Evolutionary conservation across 2,888 invertebrate species (phyloP).

Genomic region (Ophion costatus): DNA sequence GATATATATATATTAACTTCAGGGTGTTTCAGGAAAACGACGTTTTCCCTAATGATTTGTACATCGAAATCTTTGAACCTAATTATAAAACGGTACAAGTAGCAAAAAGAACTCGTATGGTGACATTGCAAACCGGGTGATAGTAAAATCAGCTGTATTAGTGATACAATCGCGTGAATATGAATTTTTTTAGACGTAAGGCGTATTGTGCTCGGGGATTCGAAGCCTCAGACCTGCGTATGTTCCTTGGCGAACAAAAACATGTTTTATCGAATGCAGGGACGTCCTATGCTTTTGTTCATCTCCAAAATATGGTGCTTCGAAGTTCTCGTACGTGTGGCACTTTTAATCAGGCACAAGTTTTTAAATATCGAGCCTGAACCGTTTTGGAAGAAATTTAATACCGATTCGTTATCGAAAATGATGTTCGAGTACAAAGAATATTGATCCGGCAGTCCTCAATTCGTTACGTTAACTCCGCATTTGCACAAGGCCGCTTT

Average conservation of each 20-base stretch:
- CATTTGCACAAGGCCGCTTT: too few relatives aligned
- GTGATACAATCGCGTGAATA: background rate
- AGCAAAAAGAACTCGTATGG: background rate
- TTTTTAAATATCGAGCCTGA: too few relatives aligned
- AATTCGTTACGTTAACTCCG: too few relatives aligned
- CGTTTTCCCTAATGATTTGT: background rate
- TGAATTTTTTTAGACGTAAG: background rate
- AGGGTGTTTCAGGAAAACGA: background rate
- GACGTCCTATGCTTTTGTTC: too few relatives aligned
- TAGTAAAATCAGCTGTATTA: background rate
- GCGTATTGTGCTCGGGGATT: background rate
- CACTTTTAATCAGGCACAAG: too few relatives aligned
- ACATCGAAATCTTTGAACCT: background rate
- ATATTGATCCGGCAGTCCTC: too few relatives aligned
- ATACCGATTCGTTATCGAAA: too few relatives aligned
- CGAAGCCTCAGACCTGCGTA: too few relatives aligned
- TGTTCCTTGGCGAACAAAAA: background rate
- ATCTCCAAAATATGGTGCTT: too few relatives aligned
- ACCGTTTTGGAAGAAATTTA: too few relatives aligned
- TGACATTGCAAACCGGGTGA: background rate
- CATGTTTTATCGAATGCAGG: background rate
- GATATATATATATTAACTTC: slow-evolving; percentile 4
- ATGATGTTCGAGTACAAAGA: too few relatives aligned
- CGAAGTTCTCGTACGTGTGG: too few relatives aligned
- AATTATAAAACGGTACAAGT: background rate